phyloP scores from a whole-genome alignment of 2,888 invertebrate species.

The Galeopsomyia nigrocyanea region DNA sequence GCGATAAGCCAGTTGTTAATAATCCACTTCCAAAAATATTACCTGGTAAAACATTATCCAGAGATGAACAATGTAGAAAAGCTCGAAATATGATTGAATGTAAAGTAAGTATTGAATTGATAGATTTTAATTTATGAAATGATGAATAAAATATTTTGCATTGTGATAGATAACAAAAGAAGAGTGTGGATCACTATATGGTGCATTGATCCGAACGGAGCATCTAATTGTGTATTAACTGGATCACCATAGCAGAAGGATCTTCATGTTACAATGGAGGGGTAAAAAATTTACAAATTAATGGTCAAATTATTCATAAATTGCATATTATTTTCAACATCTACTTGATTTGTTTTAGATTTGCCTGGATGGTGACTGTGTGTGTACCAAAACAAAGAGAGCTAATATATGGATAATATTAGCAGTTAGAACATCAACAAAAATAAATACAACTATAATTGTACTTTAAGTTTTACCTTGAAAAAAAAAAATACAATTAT shows the following conservation, averaged over 20 bases:
- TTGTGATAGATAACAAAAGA: slow-evolving; percentile 35
- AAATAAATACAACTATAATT: not conserved
- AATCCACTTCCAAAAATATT: slow-evolving; percentile 33
- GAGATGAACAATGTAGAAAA: slow-evolving; percentile 45
- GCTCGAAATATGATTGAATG: slow-evolving; percentile 42
- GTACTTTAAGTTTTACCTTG: not conserved
- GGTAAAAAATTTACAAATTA: no score
- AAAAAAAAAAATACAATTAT: no score
- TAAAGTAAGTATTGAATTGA: slow-evolving; percentile 29
- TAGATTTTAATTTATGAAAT: not conserved
- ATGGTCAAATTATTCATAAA: no score
- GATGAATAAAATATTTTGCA: slow-evolving; percentile 1
- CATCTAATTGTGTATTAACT: slow-evolving; percentile 37
- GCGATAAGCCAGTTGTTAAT: slow-evolving; percentile 35
- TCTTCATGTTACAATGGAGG: slow-evolving; percentile 39
- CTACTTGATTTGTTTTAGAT: slow-evolving; percentile 10
- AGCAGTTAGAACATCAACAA: not conserved
- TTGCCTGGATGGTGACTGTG: slow-evolving; percentile 11
- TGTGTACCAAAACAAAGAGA: not conserved
- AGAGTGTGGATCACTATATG: slow-evolving; percentile 44
- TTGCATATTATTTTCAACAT: no score
- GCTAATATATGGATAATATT: not conserved
- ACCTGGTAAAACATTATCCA: slow-evolving; percentile 43
- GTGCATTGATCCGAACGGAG: slow-evolving; percentile 29
- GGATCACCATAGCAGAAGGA: slow-evolving; percentile 43